A percentile compares a stretch with the other conserved stretches of the same genome.
These are phyloP conservation scores for Byasa hedistus DNA, from an alignment of 2,888 invertebrate species.

Conservation along the genomic window DNA sequence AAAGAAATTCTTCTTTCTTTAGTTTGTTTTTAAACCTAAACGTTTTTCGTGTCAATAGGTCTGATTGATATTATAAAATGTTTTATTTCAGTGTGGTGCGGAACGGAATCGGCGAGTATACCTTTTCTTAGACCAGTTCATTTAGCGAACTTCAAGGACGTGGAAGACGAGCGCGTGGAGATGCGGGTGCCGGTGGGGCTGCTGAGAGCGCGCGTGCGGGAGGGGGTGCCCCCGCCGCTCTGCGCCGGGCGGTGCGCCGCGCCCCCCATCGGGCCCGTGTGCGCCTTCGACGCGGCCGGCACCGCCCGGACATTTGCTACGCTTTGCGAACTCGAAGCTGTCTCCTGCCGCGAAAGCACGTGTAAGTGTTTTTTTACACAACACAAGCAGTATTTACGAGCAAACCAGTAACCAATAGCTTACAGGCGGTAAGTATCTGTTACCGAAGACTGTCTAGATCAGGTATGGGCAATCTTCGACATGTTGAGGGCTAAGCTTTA, in stretches of 20 bases:
- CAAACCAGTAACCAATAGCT: no score
- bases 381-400: no score
- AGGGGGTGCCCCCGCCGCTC: constrained; percentile 68
- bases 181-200: constrained; percentile 49
- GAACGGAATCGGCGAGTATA: constrained; percentile 56
- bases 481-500: no score
- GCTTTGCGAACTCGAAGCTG: constrained; percentile 78
- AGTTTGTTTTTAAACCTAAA: no score
- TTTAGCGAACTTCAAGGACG: constrained; percentile 51
- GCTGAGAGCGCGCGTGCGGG: constrained; percentile 54
- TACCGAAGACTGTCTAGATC: no score
- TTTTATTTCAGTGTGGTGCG: constrained; percentile 59
- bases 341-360: constrained; percentile 79
- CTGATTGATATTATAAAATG: background rate
- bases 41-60: background rate
- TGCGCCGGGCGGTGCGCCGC: constrained; percentile 64
- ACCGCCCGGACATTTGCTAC: constrained; percentile 79
- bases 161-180: constrained; percentile 40
- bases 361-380: constrained; percentile 63
- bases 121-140: constrained; percentile 55
- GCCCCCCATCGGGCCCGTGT: constrained; percentile 76
- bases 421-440: no score
- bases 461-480: no score
- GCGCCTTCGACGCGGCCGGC: constrained; percentile 80
- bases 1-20: no score